Evolutionary conservation across 2,797 vertebrate species (phyloP).

Genomic region (Diceros bicornis): DNA sequence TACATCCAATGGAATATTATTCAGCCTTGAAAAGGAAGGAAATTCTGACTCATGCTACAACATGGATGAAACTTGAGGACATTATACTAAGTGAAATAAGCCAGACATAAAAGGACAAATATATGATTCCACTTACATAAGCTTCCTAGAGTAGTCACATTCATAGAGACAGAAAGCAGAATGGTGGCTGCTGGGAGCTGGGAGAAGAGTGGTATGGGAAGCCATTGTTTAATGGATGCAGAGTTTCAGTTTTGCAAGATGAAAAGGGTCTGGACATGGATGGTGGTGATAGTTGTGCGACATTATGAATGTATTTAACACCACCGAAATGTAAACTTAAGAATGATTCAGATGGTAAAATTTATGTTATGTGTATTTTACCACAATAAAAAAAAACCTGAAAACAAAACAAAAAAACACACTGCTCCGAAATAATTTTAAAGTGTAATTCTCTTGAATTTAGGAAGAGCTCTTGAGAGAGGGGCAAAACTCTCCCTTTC

Average conservation of each 20-base stretch:
- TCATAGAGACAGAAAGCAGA: no score
- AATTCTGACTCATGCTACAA: neutral
- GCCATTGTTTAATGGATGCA: no score
- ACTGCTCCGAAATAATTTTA: slow-evolving; percentile 11
- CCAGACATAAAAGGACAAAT: neutral
- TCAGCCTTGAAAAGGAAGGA: neutral
- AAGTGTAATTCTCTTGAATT: neutral
- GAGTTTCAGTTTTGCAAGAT: no score
- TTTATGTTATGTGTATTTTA: neutral
- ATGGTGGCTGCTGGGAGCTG: no score
- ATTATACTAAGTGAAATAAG: neutral
- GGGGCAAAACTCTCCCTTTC: neutral
- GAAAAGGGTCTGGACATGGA: no score
- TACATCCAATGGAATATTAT: neutral
- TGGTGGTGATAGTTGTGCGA: no score
- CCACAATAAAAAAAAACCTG: neutral
- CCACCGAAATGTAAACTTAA: no score
- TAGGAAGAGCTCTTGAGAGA: neutral
- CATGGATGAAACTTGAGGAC: neutral
- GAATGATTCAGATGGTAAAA: neutral
- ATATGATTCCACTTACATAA: no score
- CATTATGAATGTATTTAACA: no score
- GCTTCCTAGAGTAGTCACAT: no score
- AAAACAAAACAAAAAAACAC: neutral
- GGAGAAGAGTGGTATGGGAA: no score